Base-by-base conservation (phyloP, 2,113 vertebrate species). In the Thunnus thynnus region DNA sequence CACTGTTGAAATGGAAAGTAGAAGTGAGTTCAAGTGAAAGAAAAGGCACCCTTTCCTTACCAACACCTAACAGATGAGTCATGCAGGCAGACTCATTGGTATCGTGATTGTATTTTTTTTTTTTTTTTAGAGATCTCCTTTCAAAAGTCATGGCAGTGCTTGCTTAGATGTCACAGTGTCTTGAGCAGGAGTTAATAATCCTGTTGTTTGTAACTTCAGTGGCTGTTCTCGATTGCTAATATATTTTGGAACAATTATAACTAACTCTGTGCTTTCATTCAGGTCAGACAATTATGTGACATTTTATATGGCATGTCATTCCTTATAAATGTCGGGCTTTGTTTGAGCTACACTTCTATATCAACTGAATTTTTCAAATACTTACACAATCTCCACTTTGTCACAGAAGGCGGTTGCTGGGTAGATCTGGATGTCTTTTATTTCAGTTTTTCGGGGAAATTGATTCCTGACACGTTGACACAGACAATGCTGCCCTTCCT, bases 311-410 rank as follows among this genome's bases (percentile, higher is more conserved):
- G 36, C 36, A 41, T 41, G 9, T 41, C 36, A 10, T 11, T 66
- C 9, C 14, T 8, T 50, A 17, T 50, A 14, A 63, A 6, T 46
- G 2, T 3, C 8, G 1, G 6, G 5, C 41, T 16, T 27, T 22
- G 46, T 76, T 51, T 41, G 20, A 51, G 51, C 7, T 54, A 27
- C 1, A 55, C 1, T 14, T 63, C 2, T 46, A 13, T 41, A 55
- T 27, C 13, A 32, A 17, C 0, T 22, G 4, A 18, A 13, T 27
- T 55, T 17, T 13, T n/a, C 22, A 25, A 3, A 22, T 16, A 9
- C 93, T 94, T 91, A 95, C 94, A 94, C 57, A 83, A 95, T 89
- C 86, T 94, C 94, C 32, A 93, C 64, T 79, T 14, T 86, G 27
- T 55, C 3, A 74, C 94, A 95, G 83, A 88, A 90, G 18, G 1